Evolutionary conservation across 2,113 vertebrate species (phyloP), one percentile per base, ranked within the genome.

Genomic region (Tinamus guttatus): DNA sequence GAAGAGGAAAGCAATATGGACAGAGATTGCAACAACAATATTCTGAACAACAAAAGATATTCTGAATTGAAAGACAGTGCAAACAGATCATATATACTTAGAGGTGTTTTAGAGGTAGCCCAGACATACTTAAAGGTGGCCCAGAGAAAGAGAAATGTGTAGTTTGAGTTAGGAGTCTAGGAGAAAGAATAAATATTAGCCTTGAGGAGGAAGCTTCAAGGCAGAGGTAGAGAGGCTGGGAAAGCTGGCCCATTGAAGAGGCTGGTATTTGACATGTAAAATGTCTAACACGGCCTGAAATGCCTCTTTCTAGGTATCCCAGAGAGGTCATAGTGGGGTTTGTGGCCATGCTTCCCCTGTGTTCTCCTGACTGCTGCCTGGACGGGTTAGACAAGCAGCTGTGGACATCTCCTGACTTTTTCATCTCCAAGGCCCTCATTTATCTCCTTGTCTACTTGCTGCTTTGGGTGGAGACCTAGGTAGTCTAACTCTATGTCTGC

Each of bases 11-110:
- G 52, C 51, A 79, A 81, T 28, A 7, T 74, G 56, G 68, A 74
- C 40, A 80, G 45, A 32, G 11, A 51, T 9, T 78, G 77, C 56
- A 88, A 88, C 21, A 85, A 80, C 30, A 85, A 51, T 30, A 62
- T 81, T 87, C 64, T 92, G 83, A 90, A 38, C n/a, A n/a, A 80
- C 30, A 85, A 91, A 87, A 40, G 82, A 51, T 30, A 62, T 81
- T 87, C 64, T 92, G 83, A 90, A 38, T 86, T 60, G 81, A 83
- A 81, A 38, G 80, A 71, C 60, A 51, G 60, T 88, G 80, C 32
- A 84, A 85, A 78, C 51, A 78, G 28, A 36, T 51, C 79, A 51
- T 67, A 34, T 14, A 52, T 11, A 25, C 7, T 70, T 20, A 28
- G 58, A 82, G 60, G 34, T 82, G 67, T 24, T 88, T 93, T 65